Percentiles rank a stretch among this genome's conserved stretches.
Evolutionary conservation across 2,113 vertebrate genomes (phyloP).

Genomic region (Burhinus oedicnemus): DNA sequence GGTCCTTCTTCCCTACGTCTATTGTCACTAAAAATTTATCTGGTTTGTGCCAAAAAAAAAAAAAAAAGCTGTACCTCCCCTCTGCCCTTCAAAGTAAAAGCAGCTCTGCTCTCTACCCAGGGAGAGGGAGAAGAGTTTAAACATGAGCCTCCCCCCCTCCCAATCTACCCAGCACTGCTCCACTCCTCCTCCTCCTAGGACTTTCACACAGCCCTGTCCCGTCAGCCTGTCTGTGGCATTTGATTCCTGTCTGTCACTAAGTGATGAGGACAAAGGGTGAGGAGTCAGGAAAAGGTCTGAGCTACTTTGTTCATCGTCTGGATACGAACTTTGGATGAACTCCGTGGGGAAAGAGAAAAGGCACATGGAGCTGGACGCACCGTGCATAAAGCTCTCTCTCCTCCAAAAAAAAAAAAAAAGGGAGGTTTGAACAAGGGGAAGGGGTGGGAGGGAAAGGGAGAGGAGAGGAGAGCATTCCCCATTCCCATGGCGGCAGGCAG

Average conservation of each 20-base stretch:
- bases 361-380: constrained; percentile 44
- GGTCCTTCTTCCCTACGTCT: constrained; percentile 1
- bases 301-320: constrained; percentile 87
- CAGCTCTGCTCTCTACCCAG: not conserved
- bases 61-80: not conserved
- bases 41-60: not conserved
- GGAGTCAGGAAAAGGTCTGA: constrained; percentile 90
- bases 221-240: constrained; percentile 72
- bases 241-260: constrained; percentile 83
- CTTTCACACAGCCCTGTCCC: constrained; percentile 53
- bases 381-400: not conserved
- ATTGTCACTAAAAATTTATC: not conserved
- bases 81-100: not conserved
- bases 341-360: constrained; percentile 71
- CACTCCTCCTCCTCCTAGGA: not conserved
- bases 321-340: constrained; percentile 98
- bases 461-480: constrained; percentile 19
- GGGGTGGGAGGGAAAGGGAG: constrained; percentile 2
- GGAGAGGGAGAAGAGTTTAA: not conserved
- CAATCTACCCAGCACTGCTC: not conserved
- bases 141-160: not conserved
- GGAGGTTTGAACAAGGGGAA: constrained; percentile 26
- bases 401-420: not conserved
- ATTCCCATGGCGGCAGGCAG: constrained; percentile 69
- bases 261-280: constrained; percentile 84